These are phyloP conservation scores for Nomada lathburiana DNA, from an alignment of 2,888 invertebrate species.

Conservation along the genomic window DNA sequence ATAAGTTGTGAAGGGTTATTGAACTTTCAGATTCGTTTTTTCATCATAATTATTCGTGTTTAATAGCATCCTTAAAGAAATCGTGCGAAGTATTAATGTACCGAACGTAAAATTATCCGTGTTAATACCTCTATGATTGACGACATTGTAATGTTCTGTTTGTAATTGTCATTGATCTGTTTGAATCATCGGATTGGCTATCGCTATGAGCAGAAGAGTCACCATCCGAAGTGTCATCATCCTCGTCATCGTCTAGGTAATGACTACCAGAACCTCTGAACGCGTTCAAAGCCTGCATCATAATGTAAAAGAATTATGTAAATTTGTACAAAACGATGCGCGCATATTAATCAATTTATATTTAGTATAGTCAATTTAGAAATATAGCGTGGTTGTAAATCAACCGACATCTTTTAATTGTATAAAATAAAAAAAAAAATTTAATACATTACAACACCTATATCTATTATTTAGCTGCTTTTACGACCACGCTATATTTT, in stretches of 20 bases:
- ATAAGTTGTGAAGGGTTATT: constrained; percentile 11
- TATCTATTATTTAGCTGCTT: no score
- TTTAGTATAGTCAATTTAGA: not conserved
- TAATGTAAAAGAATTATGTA: constrained; percentile 12
- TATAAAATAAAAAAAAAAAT: no score
- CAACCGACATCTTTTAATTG: no score
- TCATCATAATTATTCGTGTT: constrained; percentile 20
- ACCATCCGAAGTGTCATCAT: constrained; percentile 48
- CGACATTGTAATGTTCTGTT: constrained; percentile 65
- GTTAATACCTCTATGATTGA: constrained; percentile 65
- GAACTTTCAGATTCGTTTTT: constrained; percentile 23
- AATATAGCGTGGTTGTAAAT: no score
- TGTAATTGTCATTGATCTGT: not conserved
- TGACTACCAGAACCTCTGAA: constrained; percentile 27
- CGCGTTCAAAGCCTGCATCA: constrained; percentile 19
- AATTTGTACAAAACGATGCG: not conserved
- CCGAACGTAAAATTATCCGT: constrained; percentile 4
- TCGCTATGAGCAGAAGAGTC: constrained; percentile 57
- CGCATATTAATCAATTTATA: not conserved
- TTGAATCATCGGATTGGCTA: constrained; percentile 20
- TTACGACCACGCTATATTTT: no score
- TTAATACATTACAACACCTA: no score
- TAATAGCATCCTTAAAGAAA: constrained; percentile 25
- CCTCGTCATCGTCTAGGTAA: constrained; percentile 49
- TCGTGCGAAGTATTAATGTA: constrained; percentile 25